These are phyloP conservation scores for Aelia acuminata DNA, from an alignment of 2,888 invertebrate genomes.

Conservation along the genomic window DNA sequence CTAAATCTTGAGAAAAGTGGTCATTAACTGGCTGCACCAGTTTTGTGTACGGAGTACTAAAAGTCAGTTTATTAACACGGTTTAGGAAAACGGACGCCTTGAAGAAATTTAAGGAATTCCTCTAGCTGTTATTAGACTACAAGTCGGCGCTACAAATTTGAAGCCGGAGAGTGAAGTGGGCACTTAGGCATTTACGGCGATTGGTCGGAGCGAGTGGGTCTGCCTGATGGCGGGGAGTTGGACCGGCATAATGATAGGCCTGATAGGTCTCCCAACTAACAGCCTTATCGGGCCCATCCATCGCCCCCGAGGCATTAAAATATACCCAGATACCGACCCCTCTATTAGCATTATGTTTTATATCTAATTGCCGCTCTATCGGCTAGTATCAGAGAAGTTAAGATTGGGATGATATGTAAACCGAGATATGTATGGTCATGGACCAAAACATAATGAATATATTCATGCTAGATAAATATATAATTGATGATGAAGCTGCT, in stretches of 20 bases:
- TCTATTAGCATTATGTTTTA: background rate
- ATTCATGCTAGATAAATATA: too few species aligned
- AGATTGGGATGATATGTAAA: too few species aligned
- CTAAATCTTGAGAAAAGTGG: too few species aligned
- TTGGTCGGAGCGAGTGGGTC: background rate
- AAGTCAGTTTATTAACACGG: background rate
- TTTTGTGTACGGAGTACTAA: too few species aligned
- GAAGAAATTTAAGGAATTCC: background rate
- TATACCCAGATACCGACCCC: background rate
- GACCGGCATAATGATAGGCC: background rate
- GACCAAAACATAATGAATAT: too few species aligned
- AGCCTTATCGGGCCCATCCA: background rate
- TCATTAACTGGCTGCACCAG: too few species aligned
- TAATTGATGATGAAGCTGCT: too few species aligned
- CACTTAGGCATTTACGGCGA: conserved; percentile 16
- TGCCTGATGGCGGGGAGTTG: background rate
- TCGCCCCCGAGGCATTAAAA: background rate
- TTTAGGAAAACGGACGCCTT: background rate
- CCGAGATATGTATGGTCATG: too few species aligned
- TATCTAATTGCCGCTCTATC: background rate
- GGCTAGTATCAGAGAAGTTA: background rate
- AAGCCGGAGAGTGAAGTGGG: background rate
- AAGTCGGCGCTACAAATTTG: background rate
- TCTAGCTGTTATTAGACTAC: background rate
- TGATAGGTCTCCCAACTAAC: background rate